phyloP scores from a whole-genome alignment of 2,797 vertebrate genomes.

The Onychomys torridus region DNA sequence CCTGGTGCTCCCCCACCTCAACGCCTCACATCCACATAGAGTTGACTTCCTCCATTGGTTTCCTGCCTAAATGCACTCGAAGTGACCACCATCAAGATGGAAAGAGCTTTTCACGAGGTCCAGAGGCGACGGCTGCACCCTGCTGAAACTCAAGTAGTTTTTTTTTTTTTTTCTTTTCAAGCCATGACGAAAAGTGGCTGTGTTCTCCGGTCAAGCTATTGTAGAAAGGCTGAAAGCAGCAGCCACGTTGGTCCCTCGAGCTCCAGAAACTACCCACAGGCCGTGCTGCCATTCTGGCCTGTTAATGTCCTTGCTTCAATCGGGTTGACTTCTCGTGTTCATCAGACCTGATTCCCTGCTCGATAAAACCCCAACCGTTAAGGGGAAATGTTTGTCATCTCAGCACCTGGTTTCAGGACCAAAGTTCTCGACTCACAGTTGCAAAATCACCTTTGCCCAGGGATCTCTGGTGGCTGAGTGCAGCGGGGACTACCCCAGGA shows the following conservation, averaged over 20 bases:
- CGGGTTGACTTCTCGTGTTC: background rate
- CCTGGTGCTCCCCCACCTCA: background rate
- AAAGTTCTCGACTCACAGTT: slow-evolving; percentile 58
- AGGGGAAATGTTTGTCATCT: slow-evolving; percentile 64
- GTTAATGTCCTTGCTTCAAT: background rate
- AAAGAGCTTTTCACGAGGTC: background rate
- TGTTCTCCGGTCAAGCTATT: background rate
- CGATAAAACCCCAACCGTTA: slow-evolving; percentile 36
- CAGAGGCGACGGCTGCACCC: background rate
- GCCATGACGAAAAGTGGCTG: background rate
- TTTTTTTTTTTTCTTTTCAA: background rate
- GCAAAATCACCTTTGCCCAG: slow-evolving; percentile 72
- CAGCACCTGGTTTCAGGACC: slow-evolving; percentile 79
- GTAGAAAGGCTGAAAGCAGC: background rate
- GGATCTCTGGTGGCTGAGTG: background rate
- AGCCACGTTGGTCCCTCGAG: background rate
- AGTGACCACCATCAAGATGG: background rate
- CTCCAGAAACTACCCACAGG: background rate
- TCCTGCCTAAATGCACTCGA: slow-evolving; percentile 16
- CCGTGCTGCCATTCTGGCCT: background rate
- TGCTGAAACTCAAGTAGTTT: background rate
- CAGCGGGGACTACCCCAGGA: background rate
- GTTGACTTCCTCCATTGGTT: background rate
- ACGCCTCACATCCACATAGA: background rate
- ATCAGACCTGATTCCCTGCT: slow-evolving; percentile 1